Base-by-base conservation (phyloP, 2,888 invertebrate genomes). In the Trissonchulus latispiculum region DNA sequence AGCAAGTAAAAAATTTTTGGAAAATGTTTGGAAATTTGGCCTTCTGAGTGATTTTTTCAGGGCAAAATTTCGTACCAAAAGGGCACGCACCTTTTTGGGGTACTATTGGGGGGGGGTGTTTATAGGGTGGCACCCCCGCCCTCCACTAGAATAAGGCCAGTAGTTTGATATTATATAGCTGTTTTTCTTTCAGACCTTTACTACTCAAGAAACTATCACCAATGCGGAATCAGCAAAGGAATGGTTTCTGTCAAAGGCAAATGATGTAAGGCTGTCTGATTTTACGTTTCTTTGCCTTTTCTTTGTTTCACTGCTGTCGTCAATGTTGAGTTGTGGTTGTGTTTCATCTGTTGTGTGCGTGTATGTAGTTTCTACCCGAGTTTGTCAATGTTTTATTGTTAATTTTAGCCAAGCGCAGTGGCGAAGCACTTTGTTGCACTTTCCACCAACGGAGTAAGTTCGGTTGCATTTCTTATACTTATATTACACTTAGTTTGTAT, bases 351-450 rank as follows among this genome's bases (percentile, higher is more conserved):
- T n/a, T n/a, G n/a, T n/a, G n/a, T n/a, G n/a, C n/a, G n/a, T n/a
- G n/a, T n/a, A n/a, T n/a, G n/a, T n/a, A n/a, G n/a, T n/a, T n/a
- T n/a, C n/a, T n/a, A n/a, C n/a, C n/a, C n/a, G n/a, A n/a, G n/a
- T n/a, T n/a, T n/a, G n/a, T n/a, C n/a, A n/a, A n/a, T 23, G 71
- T 1, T 36, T 31, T 32, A 33, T 37, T 72, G 37, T 78, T 72
- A 74, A 59, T 78, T 80, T 48, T 81, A 87, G 85, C 77, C 79
- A 72, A 76, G 80, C 35, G 82, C 92, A 15, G 95, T 99, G 8
- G 93, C 95, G 28, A 93, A 93, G 83, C 99, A 99, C 84, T 99
- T 99, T 85, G 96, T 97, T 1, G 99, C 99, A 15, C 85, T 99
- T 23, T 97, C 97, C 1, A 99, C 99, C 0, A 99, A 99, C 84